Conservation (phyloP, 2,797 vertebrate species). For the Gymnodraco acuticeps region DNA sequence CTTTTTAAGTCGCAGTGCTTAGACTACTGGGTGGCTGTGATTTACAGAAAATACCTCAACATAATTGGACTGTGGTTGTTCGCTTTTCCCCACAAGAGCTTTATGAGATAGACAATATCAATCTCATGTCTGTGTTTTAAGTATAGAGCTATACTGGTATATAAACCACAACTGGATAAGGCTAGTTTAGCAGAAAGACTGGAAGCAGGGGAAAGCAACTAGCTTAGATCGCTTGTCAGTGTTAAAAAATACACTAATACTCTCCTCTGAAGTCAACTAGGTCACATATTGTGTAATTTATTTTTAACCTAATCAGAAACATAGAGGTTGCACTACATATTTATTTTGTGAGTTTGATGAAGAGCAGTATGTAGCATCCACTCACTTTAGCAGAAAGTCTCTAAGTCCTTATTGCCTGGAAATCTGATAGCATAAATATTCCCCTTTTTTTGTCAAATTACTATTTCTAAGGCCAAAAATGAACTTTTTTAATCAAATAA, state of each 20-base stretch:
- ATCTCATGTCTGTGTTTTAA: too few relatives aligned
- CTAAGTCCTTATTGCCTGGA: too few relatives aligned
- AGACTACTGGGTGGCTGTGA: background rate
- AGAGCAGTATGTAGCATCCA: too few relatives aligned
- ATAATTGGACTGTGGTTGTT: background rate
- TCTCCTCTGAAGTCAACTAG: background rate
- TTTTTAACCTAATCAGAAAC: background rate
- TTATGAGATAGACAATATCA: background rate
- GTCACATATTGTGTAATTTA: background rate
- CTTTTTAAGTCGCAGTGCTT: background rate
- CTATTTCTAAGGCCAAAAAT: background rate
- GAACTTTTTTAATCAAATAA: background rate
- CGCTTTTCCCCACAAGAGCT: background rate
- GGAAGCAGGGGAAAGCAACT: background rate
- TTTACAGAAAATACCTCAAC: background rate
- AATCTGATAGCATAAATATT: too few relatives aligned
- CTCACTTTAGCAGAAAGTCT: too few relatives aligned
- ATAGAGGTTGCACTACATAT: too few relatives aligned
- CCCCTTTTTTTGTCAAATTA: background rate
- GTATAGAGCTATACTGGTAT: too few relatives aligned
- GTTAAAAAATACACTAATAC: too few relatives aligned
- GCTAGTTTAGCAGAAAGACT: too few relatives aligned
- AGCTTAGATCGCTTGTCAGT: background rate
- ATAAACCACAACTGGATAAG: too few relatives aligned
- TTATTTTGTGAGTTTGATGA: too few relatives aligned